Conservation (phyloP, 1,140 invertebrate genomes). For the Zaprionus lachaisei region DNA sequence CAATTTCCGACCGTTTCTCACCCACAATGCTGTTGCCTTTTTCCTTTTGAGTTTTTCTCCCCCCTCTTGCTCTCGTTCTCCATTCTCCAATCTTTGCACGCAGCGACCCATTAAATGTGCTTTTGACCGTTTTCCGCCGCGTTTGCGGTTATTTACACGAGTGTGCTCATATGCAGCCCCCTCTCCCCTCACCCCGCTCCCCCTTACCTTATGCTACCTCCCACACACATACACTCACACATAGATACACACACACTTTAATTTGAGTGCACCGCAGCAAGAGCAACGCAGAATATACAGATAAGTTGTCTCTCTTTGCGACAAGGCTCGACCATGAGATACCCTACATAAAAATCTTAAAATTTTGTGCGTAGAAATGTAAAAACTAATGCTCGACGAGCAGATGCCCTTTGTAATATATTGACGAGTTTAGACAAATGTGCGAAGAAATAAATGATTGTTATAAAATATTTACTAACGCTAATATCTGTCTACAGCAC, state of each 20-base stretch:
- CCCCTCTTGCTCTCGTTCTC: background rate
- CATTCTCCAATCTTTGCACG: constrained; percentile 20
- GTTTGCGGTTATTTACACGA: constrained; percentile 73
- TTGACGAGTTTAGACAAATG: no score
- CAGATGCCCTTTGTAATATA: no score
- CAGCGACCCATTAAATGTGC: constrained; percentile 69
- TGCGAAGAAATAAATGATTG: no score
- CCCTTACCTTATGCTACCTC: background rate
- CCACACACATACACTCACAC: background rate
- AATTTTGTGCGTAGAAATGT: background rate
- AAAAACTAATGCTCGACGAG: no score
- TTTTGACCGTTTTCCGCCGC: constrained; percentile 71
- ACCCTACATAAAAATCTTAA: background rate
- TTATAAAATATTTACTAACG: no score
- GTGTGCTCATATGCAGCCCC: constrained; percentile 23
- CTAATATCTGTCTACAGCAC: background rate
- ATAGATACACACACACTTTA: constrained; percentile 2
- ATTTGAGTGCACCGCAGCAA: background rate
- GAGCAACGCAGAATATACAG: background rate
- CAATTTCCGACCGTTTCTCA: constrained; percentile 20
- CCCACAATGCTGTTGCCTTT: constrained; percentile 15
- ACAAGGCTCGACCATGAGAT: background rate
- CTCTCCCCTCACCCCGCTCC: background rate
- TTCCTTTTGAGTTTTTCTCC: constrained; percentile 41
- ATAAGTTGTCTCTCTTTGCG: background rate